Evolutionary conservation across 1,140 invertebrate species (phyloP).

Genomic region (Saxidomus purpurata): DNA sequence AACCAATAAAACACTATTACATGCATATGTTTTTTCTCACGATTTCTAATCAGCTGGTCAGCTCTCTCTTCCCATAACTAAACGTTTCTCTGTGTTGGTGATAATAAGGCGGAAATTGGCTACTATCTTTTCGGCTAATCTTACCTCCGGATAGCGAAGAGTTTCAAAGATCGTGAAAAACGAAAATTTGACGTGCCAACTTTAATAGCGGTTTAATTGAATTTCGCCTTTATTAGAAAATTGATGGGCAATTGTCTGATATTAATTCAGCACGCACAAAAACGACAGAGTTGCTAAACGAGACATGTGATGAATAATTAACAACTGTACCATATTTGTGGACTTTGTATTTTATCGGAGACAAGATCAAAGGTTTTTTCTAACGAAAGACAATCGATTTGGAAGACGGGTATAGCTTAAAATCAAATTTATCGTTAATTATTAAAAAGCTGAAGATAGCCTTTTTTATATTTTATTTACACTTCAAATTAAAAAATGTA

Average conservation of each 20-base stretch:
- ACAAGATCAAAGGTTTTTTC: conserved; percentile 30
- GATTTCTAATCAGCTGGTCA: conserved; percentile 6
- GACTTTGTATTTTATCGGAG: conserved; percentile 1
- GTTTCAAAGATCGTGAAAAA: conserved; percentile 33
- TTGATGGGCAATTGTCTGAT: conserved; percentile 62
- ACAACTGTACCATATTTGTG: conserved; percentile 26
- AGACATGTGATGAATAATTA: conserved; percentile 61
- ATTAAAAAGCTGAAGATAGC: neutral
- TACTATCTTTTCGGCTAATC: conserved; percentile 54
- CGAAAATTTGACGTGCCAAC: conserved; percentile 61
- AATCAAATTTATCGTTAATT: conserved; percentile 16
- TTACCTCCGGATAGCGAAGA: conserved; percentile 47
- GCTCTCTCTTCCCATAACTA: neutral
- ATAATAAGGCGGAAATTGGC: conserved; percentile 67
- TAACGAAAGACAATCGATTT: conserved; percentile 54
- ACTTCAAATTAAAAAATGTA: no score
- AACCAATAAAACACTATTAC: neutral
- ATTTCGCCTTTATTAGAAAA: conserved; percentile 64
- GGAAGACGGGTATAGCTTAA: neutral
- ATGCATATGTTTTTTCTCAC: conserved; percentile 62
- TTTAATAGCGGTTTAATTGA: conserved; percentile 66
- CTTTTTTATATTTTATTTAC: no score
- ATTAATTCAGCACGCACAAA: conserved; percentile 46
- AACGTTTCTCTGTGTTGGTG: conserved; percentile 11
- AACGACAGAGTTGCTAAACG: conserved; percentile 33